Conservation (phyloP, 2,113 vertebrate genomes). For the Trichechus manatus region DNA sequence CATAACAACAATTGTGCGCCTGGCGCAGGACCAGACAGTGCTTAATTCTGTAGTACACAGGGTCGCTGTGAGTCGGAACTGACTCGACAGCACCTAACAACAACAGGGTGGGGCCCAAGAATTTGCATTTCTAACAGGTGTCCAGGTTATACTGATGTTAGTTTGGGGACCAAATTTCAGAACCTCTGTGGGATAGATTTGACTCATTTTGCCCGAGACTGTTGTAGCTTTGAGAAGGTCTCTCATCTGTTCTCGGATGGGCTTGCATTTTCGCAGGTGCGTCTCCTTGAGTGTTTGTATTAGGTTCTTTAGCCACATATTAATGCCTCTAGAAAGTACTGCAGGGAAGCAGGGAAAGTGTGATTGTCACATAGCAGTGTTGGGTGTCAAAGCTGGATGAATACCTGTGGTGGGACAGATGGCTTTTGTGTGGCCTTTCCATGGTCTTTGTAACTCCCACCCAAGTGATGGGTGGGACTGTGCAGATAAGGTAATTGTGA, state of each 20-base stretch:
- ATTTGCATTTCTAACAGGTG: neutral
- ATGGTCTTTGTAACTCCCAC: too few relatives aligned
- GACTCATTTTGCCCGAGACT: neutral
- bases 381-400: neutral
- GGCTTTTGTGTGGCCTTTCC: too few relatives aligned
- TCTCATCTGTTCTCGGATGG: neutral
- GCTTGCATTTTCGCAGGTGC: neutral
- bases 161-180: neutral
- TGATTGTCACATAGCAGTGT: neutral
- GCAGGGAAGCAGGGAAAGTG: neutral
- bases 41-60: too few relatives aligned
- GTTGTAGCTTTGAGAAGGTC: neutral
- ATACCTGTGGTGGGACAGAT: neutral
- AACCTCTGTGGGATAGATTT: neutral
- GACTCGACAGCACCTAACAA: too few relatives aligned
- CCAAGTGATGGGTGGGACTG: too few relatives aligned
- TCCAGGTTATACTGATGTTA: neutral
- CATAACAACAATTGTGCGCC: too few relatives aligned
- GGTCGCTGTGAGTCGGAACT: too few relatives aligned
- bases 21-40: too few relatives aligned
- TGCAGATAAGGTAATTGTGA: too few relatives aligned
- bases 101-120: neutral
- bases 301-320: neutral
- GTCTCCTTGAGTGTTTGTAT: neutral
- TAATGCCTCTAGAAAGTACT: neutral